Conservation (phyloP, 2,797 vertebrate genomes). For the Lutra lutra region DNA sequence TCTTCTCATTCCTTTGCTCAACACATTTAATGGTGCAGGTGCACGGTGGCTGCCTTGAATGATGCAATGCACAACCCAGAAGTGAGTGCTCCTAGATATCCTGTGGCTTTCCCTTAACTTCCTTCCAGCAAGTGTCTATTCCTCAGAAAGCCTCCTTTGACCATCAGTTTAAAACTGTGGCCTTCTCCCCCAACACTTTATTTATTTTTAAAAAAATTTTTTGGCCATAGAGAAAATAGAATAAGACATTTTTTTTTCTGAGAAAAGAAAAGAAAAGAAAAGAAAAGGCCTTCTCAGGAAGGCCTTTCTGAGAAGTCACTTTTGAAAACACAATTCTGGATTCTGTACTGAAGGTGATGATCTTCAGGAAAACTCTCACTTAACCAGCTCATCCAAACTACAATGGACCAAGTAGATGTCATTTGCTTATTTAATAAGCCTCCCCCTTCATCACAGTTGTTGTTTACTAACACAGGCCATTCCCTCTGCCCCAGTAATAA, state of each 20-base stretch:
- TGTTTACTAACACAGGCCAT: background rate
- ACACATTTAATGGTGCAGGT: background rate
- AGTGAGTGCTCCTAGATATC: background rate
- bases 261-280: background rate
- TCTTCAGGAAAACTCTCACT: background rate
- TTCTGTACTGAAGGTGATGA: background rate
- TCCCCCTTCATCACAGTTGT: background rate
- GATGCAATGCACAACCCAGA: no score
- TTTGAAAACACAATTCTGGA: background rate
- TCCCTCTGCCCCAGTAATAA: background rate
- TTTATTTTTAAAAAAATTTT: background rate
- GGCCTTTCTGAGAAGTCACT: background rate
- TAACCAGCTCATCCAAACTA: background rate
- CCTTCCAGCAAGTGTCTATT: background rate
- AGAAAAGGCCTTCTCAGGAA: background rate
- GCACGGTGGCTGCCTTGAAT: accelerated
- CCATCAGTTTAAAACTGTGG: background rate
- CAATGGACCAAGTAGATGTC: background rate
- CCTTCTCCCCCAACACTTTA: background rate
- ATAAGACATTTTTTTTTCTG: background rate
- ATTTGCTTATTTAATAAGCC: background rate
- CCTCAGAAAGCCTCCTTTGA: background rate
- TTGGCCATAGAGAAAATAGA: background rate
- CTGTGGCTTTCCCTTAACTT: background rate
- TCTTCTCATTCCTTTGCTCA: background rate